A percentile compares a stretch with the other conserved stretches of the same genome.
phyloP scores from a whole-genome alignment of 2,888 invertebrate species.

The Arenicola marina region DNA sequence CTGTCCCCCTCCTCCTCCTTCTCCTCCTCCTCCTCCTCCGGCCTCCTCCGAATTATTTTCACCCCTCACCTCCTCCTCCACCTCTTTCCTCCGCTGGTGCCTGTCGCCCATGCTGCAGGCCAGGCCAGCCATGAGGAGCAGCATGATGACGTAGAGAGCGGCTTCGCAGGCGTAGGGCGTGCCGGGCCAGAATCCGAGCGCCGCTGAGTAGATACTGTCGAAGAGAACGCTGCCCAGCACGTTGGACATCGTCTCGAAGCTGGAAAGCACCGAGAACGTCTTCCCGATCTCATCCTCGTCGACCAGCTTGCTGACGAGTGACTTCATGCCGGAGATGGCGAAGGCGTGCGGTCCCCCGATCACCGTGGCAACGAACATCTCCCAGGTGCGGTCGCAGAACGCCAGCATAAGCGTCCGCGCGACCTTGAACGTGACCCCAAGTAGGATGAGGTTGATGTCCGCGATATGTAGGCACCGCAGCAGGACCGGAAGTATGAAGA shows the following conservation, averaged over 20 bases:
- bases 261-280: conserved; percentile 53
- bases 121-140: conserved; percentile 6
- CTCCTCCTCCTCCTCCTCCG: no score
- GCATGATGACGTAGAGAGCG: conserved; percentile 14
- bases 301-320: conserved; percentile 55
- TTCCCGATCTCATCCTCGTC: conserved; percentile 55
- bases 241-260: conserved; percentile 54
- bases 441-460: conserved; percentile 49
- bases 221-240: conserved; percentile 53
- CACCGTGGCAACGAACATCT: conserved; percentile 53
- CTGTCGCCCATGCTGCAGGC: no score
- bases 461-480: conserved; percentile 41
- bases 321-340: conserved; percentile 49
- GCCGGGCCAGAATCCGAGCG: conserved; percentile 49
- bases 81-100: no score
- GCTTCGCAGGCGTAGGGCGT: conserved; percentile 48
- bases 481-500: conserved; percentile 53
- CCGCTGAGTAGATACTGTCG: conserved; percentile 51
- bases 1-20: no score
- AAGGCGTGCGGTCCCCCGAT: conserved; percentile 53
- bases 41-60: no score
- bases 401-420: conserved; percentile 44
- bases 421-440: conserved; percentile 51
- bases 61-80: no score
- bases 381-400: conserved; percentile 44